phyloP scores from a whole-genome alignment of 1,140 invertebrate genomes.

The Ooceraea biroi region DNA sequence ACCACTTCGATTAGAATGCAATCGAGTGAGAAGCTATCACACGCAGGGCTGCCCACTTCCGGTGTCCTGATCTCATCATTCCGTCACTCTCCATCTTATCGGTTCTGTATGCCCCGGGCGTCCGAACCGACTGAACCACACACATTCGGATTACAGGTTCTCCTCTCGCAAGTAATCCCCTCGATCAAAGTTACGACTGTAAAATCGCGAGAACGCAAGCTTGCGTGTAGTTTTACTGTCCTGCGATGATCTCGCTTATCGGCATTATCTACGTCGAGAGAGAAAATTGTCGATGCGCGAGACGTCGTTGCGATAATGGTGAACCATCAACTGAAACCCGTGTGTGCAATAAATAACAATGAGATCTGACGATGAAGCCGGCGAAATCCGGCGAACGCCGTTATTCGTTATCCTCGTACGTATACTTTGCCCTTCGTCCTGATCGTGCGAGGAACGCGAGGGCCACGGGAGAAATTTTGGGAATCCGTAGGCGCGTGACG shows the following conservation, averaged over 20 bases:
- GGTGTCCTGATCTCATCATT: slow-evolving; percentile 61
- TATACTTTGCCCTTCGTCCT: slow-evolving; percentile 34
- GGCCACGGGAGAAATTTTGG: slow-evolving; percentile 27
- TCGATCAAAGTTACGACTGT: slow-evolving; percentile 7
- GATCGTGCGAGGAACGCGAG: too few species aligned
- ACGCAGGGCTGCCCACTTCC: slow-evolving; percentile 69
- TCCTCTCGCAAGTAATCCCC: slow-evolving; percentile 38
- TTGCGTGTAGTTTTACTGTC: slow-evolving; percentile 54
- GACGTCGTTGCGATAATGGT: not conserved
- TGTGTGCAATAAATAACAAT: slow-evolving; percentile 48
- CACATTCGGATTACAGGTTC: slow-evolving; percentile 27
- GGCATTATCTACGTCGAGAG: not conserved
- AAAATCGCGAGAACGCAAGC: too few species aligned
- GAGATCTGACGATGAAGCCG: slow-evolving; percentile 22
- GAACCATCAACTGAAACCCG: not conserved
- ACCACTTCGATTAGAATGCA: slow-evolving; percentile 73
- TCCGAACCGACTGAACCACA: too few species aligned
- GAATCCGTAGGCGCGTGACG: not conserved
- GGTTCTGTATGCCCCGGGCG: slow-evolving; percentile 12
- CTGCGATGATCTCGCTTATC: slow-evolving; percentile 21
- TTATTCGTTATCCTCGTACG: not conserved
- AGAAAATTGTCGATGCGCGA: slow-evolving; percentile 7
- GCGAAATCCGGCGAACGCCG: not conserved
- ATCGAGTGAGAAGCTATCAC: slow-evolving; percentile 76
- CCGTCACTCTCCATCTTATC: slow-evolving; percentile 63